A percentile compares a stretch with the other conserved stretches of the same genome.
These are phyloP conservation scores for Thinocorus orbignyianus DNA, from an alignment of 2,113 vertebrate genomes.

Conservation along the genomic window DNA sequence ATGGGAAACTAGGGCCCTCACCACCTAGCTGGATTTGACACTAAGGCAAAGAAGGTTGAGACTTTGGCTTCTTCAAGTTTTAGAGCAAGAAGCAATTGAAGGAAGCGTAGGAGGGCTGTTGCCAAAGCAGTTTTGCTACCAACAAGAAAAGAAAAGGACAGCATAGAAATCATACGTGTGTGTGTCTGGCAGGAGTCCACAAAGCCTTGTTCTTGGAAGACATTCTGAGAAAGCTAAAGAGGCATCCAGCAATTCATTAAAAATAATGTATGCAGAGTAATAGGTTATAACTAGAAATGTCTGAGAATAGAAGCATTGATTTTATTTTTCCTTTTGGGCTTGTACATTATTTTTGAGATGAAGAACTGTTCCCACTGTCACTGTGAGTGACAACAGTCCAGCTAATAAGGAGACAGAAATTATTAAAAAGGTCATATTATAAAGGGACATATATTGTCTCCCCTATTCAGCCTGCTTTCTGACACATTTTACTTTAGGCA, in stretches of 20 bases:
- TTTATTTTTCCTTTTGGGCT: background rate
- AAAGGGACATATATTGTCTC: background rate
- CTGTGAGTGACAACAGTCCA: background rate
- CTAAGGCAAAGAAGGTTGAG: background rate
- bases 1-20: background rate
- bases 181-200: constrained; percentile 27
- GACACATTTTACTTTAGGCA: background rate
- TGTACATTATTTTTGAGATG: background rate
- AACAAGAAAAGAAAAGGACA: background rate
- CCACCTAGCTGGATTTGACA: background rate
- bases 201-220: constrained; percentile 35
- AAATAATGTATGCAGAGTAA: constrained; percentile 25
- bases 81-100: background rate
- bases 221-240: constrained; percentile 24
- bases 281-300: background rate
- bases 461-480: background rate
- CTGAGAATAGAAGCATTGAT: background rate
- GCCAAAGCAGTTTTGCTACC: constrained; percentile 1
- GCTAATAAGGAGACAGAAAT: background rate
- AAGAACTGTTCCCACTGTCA: background rate
- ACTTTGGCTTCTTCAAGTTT: background rate
- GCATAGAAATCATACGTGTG: background rate
- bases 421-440: background rate
- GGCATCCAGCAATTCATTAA: constrained; percentile 6
- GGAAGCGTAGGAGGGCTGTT: background rate